phyloP scores from a whole-genome alignment of 1,140 invertebrate genomes.

The Diploscapter pachys region DNA sequence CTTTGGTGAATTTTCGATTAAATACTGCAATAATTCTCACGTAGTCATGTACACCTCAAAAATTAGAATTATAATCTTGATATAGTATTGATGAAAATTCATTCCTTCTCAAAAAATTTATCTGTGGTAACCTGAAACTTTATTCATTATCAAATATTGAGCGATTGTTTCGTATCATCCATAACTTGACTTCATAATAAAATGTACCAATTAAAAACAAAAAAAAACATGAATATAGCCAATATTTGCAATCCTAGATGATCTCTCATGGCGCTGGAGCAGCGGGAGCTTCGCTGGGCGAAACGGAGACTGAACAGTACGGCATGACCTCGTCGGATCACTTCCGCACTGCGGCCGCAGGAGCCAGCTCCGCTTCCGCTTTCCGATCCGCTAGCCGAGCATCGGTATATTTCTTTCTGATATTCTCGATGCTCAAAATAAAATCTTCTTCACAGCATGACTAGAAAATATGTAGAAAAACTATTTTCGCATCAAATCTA shows the following conservation, averaged over 20 bases:
- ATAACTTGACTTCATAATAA: too few species aligned
- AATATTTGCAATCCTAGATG: too few species aligned
- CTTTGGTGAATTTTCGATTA: neutral
- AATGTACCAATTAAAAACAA: too few species aligned
- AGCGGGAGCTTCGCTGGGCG: conserved; percentile 5
- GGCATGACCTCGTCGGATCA: conserved; percentile 41
- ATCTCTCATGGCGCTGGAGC: neutral
- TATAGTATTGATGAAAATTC: neutral
- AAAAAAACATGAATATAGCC: neutral
- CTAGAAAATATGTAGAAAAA: neutral
- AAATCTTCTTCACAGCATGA: conserved; percentile 5
- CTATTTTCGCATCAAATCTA: conserved; percentile 11
- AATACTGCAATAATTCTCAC: too few species aligned
- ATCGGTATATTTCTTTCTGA: neutral
- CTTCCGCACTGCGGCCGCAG: conserved; percentile 32
- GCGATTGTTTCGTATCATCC: too few species aligned
- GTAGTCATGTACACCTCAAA: neutral
- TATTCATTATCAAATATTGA: too few species aligned
- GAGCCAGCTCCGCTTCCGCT: conserved; percentile 16
- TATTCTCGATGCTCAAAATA: neutral
- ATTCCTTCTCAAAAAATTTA: neutral
- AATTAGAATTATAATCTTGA: neutral
- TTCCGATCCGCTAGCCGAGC: conserved; percentile 11
- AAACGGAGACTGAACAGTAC: conserved; percentile 40
- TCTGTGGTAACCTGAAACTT: neutral